Evolutionary conservation across 2,888 invertebrate species (phyloP).

Genomic region (Gonocerus acuteangulatus): DNA sequence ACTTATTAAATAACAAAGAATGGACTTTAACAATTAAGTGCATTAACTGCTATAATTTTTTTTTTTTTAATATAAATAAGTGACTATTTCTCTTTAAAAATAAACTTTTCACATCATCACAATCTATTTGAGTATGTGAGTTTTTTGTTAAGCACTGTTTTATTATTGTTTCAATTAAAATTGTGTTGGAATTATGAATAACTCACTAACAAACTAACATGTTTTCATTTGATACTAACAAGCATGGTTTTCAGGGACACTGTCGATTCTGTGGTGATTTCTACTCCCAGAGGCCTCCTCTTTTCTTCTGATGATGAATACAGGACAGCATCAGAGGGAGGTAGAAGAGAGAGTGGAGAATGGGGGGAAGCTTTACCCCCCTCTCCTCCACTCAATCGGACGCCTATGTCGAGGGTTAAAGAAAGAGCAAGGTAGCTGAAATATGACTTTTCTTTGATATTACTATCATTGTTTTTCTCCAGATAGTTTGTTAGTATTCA

Average conservation of each 20-base stretch:
- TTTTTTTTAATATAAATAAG: too few relatives aligned
- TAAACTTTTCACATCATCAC: too few relatives aligned
- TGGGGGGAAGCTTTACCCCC: slow-evolving; percentile 69
- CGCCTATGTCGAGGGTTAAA: slow-evolving; percentile 57
- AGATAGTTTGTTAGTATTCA: too few relatives aligned
- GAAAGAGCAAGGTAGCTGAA: slow-evolving; percentile 51
- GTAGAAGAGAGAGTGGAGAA: slow-evolving; percentile 63
- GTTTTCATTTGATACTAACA: slow-evolving; percentile 5
- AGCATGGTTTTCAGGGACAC: slow-evolving; percentile 37
- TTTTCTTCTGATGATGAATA: slow-evolving; percentile 84
- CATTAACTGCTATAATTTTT: too few relatives aligned
- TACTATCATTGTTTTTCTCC: too few relatives aligned
- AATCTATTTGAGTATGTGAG: too few relatives aligned
- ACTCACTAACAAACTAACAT: too few relatives aligned
- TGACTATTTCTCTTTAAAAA: too few relatives aligned
- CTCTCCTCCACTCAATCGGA: slow-evolving; percentile 56
- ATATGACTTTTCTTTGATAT: too few relatives aligned
- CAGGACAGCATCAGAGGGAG: slow-evolving; percentile 74
- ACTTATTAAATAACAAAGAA: too few relatives aligned
- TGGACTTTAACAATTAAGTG: too few relatives aligned
- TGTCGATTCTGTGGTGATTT: slow-evolving; percentile 51
- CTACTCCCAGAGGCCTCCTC: slow-evolving; percentile 61
- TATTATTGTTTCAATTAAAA: not conserved
- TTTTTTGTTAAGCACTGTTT: not conserved
- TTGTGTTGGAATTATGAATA: too few relatives aligned